Evolutionary conservation across 2,797 vertebrate genomes (phyloP).

Genomic region (Acridotheres tristis): DNA sequence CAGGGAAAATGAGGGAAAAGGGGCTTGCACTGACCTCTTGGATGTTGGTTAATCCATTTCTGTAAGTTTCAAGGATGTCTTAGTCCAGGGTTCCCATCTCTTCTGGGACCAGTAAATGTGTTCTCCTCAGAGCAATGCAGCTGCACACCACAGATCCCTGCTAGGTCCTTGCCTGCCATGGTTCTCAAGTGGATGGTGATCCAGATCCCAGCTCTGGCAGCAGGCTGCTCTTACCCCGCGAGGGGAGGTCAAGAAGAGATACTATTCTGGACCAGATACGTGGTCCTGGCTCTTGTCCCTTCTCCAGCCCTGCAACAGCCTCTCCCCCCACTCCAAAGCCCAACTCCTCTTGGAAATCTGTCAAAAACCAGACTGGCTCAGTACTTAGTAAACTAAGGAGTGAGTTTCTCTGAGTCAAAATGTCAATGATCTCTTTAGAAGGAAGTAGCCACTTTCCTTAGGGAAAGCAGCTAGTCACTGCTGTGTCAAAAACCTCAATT

Average conservation of each 20-base stretch:
- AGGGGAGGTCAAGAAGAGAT: background rate
- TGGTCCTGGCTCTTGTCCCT: background rate
- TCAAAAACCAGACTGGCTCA: background rate
- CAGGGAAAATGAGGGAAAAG: background rate
- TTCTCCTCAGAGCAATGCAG: background rate
- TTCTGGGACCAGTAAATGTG: background rate
- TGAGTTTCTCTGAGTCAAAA: background rate
- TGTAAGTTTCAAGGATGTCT: background rate
- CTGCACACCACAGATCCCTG: background rate
- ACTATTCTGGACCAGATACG: fast-evolving
- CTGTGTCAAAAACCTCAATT: background rate
- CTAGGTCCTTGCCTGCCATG: background rate
- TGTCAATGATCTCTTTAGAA: background rate
- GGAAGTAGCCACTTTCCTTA: background rate
- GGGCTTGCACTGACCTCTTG: background rate
- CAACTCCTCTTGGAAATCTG: background rate
- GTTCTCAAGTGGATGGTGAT: background rate
- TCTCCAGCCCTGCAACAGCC: background rate
- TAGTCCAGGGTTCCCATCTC: background rate
- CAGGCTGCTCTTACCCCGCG: fast-evolving
- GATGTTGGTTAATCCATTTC: background rate
- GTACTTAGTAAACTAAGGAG: background rate
- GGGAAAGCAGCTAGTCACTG: background rate
- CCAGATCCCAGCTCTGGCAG: background rate
- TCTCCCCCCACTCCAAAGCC: background rate